Percentiles rank a stretch among this genome's conserved stretches.
Evolutionary conservation across 2,797 vertebrate species (phyloP).

Genomic region (Sitta carolinensis): DNA sequence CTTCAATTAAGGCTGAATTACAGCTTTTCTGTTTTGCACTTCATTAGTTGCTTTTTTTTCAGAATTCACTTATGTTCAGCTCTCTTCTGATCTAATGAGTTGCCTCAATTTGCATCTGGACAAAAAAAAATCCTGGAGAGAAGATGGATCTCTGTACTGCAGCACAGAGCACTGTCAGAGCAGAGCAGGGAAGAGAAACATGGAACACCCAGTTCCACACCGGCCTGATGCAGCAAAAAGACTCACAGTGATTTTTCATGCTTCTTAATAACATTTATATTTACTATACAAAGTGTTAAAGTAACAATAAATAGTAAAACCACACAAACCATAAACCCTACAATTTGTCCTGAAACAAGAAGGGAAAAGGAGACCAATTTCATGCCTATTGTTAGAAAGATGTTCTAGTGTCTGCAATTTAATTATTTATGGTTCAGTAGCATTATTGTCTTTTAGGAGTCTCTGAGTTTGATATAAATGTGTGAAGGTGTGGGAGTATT

Average conservation of each 20-base stretch:
- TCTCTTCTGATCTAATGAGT: not conserved
- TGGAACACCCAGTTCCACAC: not conserved
- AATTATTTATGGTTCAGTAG: slow-evolving; percentile 18
- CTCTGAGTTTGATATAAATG: slow-evolving; percentile 14
- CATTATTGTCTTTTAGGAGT: slow-evolving; percentile 7
- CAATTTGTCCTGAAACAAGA: not conserved
- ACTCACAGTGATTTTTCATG: not conserved
- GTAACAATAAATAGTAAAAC: not conserved
- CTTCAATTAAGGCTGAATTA: slow-evolving; percentile 1
- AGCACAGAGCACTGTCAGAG: not conserved
- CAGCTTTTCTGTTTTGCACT: not conserved
- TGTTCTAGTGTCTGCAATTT: not conserved
- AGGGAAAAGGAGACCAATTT: not conserved
- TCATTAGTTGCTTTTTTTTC: not conserved
- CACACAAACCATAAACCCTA: not conserved
- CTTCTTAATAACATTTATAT: not conserved
- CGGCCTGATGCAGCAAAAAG: not conserved
- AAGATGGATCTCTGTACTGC: not conserved
- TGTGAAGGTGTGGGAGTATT: slow-evolving; percentile 48
- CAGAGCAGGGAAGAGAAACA: not conserved
- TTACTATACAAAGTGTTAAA: not conserved
- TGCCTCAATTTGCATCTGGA: not conserved
- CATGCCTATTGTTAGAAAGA: not conserved
- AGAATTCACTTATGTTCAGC: not conserved
- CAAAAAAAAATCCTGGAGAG: not conserved